Evolutionary conservation across 2,113 vertebrate species (phyloP), one percentile per base, ranked within the genome.

Genomic region (Phrynosoma blainvillii): DNA sequence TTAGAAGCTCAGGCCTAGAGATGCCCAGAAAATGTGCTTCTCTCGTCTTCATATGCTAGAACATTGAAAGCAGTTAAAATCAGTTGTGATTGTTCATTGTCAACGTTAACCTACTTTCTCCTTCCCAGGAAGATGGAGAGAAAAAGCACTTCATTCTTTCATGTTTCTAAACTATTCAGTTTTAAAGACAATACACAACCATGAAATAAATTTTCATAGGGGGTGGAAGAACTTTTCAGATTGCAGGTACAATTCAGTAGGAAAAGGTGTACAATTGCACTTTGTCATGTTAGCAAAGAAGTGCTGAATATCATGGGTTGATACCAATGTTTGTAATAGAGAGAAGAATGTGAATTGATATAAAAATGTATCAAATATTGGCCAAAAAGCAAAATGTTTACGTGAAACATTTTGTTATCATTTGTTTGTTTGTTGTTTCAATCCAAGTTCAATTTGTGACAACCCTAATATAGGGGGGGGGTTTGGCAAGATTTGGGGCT

Each of bases 31-130:
- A 90, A 66, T 82, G 52, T 8, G 3, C 36, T 42, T n/a, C 7
- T n/a, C 82, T 70, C 6, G 40, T 62, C 70, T 74, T 77, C 42
- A 73, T 66, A 83, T 47, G 52, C 6, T 4, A 74, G 32, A 80
- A 87, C 30, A 83, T 83, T 66, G 77, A n/a, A 66, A 83, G 52
- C 16, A 20, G 13, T 66, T 65, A 87, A 25, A 74, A 40, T n/a
- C 52, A 42, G 16, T 13, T 78, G 11, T 79, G 21, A 27, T 21
- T 54, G 79, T 86, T 79, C 54, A 70, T 68, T 70, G 11, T n/a
- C 23, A 87, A 56, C 27, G 25, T 36, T 71, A 80, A n/a, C 20
- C 76, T 8, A 7, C 1, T 62, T 10, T 62, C 27, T 25, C 36
- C 7, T 56, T 32, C 21, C 21, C 59, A 21, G 30, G 12, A 82